These are phyloP conservation scores for Anas bernieri DNA, from an alignment of 2,797 vertebrate genomes.

Conservation along the genomic window DNA sequence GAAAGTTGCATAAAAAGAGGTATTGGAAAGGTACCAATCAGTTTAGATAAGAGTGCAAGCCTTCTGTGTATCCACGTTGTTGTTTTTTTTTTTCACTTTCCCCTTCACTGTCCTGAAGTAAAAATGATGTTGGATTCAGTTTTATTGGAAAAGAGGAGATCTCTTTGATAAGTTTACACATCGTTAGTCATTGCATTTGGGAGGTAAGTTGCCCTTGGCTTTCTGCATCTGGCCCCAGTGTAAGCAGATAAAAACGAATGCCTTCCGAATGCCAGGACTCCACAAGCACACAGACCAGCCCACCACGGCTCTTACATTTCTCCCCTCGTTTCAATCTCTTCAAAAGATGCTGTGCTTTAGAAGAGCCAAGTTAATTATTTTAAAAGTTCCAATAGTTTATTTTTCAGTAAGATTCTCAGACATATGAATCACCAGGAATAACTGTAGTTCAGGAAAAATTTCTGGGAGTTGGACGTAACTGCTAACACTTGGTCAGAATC, in stretches of 20 bases:
- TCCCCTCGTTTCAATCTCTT: conserved; percentile 42
- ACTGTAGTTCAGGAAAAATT: conserved; percentile 26
- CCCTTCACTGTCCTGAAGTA: not conserved
- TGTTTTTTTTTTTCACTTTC: not conserved
- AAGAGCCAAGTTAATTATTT: conserved; percentile 64
- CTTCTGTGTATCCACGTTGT: not conserved
- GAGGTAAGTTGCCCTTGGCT: conserved; percentile 57
- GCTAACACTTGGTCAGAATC: conserved; percentile 45
- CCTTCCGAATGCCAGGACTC: not conserved
- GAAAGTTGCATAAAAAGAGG: not conserved
- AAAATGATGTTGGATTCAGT: not conserved
- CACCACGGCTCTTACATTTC: conserved; percentile 13
- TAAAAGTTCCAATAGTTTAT: conserved; percentile 63
- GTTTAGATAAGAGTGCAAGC: not conserved
- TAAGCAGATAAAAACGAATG: conserved; percentile 41
- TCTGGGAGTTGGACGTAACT: conserved; percentile 39
- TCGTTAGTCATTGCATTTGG: conserved; percentile 50
- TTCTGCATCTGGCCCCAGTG: conserved; percentile 1
- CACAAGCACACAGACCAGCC: not conserved
- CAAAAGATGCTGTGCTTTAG: conserved; percentile 13
- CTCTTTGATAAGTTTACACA: conserved; percentile 27
- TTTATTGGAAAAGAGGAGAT: not conserved
- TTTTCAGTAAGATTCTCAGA: conserved; percentile 64
- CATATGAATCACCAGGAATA: conserved; percentile 70
- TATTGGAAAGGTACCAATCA: not conserved